phyloP scores from a whole-genome alignment of 2,888 invertebrate species.

The Leptinotarsa rubiginosa region DNA sequence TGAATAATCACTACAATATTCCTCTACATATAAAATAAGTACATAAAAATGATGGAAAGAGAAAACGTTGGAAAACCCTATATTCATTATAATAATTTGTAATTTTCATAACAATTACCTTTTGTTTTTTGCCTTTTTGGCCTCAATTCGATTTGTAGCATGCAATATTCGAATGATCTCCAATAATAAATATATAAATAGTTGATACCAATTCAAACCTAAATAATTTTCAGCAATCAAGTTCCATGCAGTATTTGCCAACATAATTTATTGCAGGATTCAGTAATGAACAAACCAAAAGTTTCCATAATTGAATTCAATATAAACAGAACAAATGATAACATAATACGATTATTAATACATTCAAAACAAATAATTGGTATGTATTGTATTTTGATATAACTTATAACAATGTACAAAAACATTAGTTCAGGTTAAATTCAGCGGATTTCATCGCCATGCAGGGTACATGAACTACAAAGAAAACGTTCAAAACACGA shows the following conservation, averaged over 20 bases:
- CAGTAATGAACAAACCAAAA: conserved; percentile 18
- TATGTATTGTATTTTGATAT: conserved; percentile 4
- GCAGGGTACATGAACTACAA: no score
- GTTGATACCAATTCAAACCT: background rate
- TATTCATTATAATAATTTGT: no score
- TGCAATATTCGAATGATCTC: background rate
- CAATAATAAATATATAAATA: background rate
- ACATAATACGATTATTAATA: conserved; percentile 3
- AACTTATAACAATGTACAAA: conserved; percentile 1
- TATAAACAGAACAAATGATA: conserved; percentile 9
- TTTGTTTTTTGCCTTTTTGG: no score
- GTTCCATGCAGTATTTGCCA: conserved; percentile 11
- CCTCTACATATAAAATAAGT: no score
- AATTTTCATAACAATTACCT: no score
- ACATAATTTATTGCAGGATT: conserved; percentile 13
- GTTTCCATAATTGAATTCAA: conserved; percentile 17
- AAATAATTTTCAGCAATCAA: conserved; percentile 6
- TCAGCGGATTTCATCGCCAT: background rate
- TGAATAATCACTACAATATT: no score
- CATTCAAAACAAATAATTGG: conserved; percentile 13
- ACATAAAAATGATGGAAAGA: no score
- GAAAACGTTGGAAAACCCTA: no score
- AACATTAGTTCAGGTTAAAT: background rate
- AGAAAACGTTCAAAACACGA: no score
- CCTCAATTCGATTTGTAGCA: background rate